These are phyloP conservation scores for Turritopsis dohrnii DNA, from an alignment of 30 jellyfish, hydroid and myxozoan genomes.

Conservation along the genomic window DNA sequence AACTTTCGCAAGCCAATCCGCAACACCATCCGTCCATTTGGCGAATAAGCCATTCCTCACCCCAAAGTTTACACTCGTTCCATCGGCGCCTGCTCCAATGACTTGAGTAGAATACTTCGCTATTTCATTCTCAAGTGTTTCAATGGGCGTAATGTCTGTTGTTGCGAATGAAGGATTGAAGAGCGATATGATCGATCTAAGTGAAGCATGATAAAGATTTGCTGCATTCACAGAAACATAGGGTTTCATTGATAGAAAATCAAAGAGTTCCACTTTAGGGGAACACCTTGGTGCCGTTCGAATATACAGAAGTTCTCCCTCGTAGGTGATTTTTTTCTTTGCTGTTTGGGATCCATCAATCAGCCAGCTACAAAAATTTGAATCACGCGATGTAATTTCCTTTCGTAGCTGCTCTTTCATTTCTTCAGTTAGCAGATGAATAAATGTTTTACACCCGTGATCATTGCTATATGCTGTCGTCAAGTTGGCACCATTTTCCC, in stretches of 20 bases:
- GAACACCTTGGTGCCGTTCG: neutral
- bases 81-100: constrained; percentile 18
- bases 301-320: neutral
- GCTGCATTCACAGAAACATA: constrained; percentile 9
- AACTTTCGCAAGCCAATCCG: constrained; percentile 9
- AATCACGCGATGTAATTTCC: neutral
- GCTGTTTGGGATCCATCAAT: constrained; percentile 2
- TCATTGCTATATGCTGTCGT: neutral
- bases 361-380: neutral
- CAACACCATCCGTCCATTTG: neutral
- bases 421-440: neutral
- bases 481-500: neutral
- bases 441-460: neutral
- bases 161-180: neutral
- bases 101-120: neutral
- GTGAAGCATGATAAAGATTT: constrained; percentile 3
- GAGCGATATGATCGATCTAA: neutral
- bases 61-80: constrained; percentile 18
- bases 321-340: neutral
- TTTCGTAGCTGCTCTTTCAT: neutral
- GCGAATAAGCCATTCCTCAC: constrained; percentile 6
- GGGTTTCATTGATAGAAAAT: neutral
- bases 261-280: neutral
- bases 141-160: neutral
- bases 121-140: neutral